phyloP scores from a whole-genome alignment of 2,113 vertebrate genomes.

The Mugil cephalus region DNA sequence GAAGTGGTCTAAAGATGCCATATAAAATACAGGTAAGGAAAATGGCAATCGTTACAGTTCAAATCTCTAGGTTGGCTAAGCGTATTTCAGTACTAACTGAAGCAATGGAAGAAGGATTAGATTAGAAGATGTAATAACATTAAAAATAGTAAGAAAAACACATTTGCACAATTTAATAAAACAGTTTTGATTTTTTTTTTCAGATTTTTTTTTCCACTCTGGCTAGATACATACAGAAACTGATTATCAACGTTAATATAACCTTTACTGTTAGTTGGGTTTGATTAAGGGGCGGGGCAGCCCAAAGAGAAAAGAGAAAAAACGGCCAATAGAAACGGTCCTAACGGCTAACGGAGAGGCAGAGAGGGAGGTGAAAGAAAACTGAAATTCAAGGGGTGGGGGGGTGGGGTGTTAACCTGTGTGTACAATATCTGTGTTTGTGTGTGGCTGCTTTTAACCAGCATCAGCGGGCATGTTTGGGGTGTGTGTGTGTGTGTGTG shows the following conservation, averaged over 20 bases:
- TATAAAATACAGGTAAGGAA: slow-evolving; percentile 86
- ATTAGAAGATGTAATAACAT: slow-evolving; percentile 86
- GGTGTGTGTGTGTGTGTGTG: not conserved
- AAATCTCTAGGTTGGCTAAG: slow-evolving; percentile 87
- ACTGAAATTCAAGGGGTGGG: slow-evolving; percentile 36
- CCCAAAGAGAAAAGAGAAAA: slow-evolving; percentile 75
- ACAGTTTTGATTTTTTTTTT: slow-evolving; percentile 77
- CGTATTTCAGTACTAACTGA: slow-evolving; percentile 86
- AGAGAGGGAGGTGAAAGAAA: slow-evolving; percentile 47
- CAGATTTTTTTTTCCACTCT: slow-evolving; percentile 77
- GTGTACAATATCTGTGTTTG: slow-evolving; percentile 22
- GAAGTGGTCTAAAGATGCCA: slow-evolving; percentile 86
- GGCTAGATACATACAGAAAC: slow-evolving; percentile 85
- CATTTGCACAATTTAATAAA: slow-evolving; percentile 85
- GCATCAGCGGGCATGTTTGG: slow-evolving; percentile 1
- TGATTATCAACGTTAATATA: slow-evolving; percentile 86
- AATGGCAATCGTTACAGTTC: slow-evolving; percentile 84
- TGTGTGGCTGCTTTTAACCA: slow-evolving; percentile 30
- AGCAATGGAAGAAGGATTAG: slow-evolving; percentile 86
- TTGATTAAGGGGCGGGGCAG: slow-evolving; percentile 79
- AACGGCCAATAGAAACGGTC: slow-evolving; percentile 73
- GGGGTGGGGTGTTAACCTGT: slow-evolving; percentile 29
- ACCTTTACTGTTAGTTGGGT: slow-evolving; percentile 85
- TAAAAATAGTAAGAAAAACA: slow-evolving; percentile 84
- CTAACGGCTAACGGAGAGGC: slow-evolving; percentile 64